Percentiles rank a stretch among this genome's conserved stretches.
phyloP scores from a whole-genome alignment of 2,797 vertebrate genomes.

The Chloroceryle amazona region DNA sequence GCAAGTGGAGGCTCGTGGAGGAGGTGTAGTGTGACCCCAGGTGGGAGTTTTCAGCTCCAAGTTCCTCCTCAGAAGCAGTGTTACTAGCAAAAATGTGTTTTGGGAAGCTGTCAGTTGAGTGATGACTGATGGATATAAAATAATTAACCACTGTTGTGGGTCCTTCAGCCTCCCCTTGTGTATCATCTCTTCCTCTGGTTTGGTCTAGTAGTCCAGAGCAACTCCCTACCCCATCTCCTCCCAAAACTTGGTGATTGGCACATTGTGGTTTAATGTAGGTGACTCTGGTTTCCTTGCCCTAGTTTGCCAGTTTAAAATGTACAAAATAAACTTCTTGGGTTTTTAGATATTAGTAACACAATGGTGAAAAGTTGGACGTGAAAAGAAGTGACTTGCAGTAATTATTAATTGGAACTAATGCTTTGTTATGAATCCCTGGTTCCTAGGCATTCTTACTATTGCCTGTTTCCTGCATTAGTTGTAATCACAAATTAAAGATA shows the following conservation, averaged over 20 bases:
- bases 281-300: neutral
- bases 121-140: neutral
- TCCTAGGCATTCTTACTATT: neutral
- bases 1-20: neutral
- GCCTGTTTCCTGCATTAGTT: neutral
- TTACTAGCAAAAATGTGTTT: neutral
- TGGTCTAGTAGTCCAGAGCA: neutral
- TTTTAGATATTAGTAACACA: neutral
- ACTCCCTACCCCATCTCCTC: neutral
- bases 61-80: neutral
- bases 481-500: neutral
- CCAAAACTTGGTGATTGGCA: neutral
- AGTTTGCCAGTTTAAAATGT: neutral
- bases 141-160: neutral
- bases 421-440: neutral
- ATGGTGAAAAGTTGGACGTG: neutral
- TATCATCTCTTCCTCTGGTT: neutral
- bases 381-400: neutral
- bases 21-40: neutral
- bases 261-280: neutral
- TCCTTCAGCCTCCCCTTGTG: neutral
- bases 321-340: neutral
- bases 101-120: neutral
- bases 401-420: neutral
- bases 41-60: neutral